Evolutionary conservation across 2,888 invertebrate species (phyloP).

Genomic region (Cyclophora albipunctata): DNA sequence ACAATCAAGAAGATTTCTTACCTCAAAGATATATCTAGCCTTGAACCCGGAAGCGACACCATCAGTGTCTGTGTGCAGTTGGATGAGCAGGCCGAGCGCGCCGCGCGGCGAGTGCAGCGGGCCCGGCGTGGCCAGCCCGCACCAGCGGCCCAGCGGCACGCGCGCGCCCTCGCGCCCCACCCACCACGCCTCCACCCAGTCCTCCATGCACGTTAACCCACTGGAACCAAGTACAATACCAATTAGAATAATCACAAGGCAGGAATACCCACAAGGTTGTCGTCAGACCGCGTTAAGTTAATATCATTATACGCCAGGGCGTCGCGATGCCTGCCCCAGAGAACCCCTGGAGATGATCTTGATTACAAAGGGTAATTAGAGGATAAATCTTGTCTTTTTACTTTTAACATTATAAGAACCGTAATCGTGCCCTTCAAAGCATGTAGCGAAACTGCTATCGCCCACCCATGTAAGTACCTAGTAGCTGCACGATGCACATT

Average conservation of each 20-base stretch:
- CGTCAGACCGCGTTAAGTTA: no score
- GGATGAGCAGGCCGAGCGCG: constrained; percentile 89
- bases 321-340: no score
- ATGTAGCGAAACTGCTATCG: no score
- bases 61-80: constrained; percentile 90
- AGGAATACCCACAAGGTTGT: no score
- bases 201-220: constrained; percentile 87
- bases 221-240: constrained; percentile 52
- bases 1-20: constrained; percentile 14
- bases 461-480: no score
- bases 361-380: no score
- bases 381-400: no score
- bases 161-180: constrained; percentile 88
- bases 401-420: no score
- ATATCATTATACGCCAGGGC: no score
- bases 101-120: constrained; percentile 95
- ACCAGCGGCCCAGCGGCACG: constrained; percentile 92
- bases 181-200: constrained; percentile 96
- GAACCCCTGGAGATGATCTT: background rate
- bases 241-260: no score
- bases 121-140: constrained; percentile 92
- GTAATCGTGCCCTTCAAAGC: no score
- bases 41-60: constrained; percentile 96
- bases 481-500: no score
- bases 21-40: constrained; percentile 94